These are phyloP conservation scores for Epinotia ramella DNA, from an alignment of 2,888 invertebrate species.

Conservation along the genomic window DNA sequence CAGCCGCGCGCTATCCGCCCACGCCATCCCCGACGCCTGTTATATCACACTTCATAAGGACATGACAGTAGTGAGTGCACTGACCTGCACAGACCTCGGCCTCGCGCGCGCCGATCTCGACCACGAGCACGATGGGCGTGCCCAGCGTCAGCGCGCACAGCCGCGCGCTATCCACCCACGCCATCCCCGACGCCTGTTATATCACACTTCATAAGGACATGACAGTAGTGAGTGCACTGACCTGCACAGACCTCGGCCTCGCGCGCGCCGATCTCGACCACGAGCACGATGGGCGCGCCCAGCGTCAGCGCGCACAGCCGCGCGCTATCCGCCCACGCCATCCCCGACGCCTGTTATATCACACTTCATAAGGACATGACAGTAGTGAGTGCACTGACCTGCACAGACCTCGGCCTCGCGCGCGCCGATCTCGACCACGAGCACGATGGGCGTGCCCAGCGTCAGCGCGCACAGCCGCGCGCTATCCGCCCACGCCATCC, in stretches of 20 bases:
- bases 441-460: no score
- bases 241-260: constrained; percentile 88
- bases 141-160: constrained; percentile 94
- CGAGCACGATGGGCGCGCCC: constrained; percentile 90
- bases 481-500: no score
- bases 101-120: constrained; percentile 95
- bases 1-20: constrained; percentile 94
- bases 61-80: no score
- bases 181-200: constrained; percentile 88
- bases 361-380: no score
- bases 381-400: no score
- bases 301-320: constrained; percentile 93
- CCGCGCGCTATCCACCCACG: constrained; percentile 94
- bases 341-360: no score
- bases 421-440: no score
- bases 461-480: no score
- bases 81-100: constrained; percentile 84
- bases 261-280: constrained; percentile 94
- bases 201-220: not conserved
- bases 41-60: not conserved
- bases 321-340: constrained; percentile 95
- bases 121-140: constrained; percentile 89
- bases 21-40: constrained; percentile 90
- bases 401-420: no score
- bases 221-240: no score